Percentiles rank a stretch among this genome's conserved stretches.
These are phyloP conservation scores for Lycopodina hypogea DNA, from an alignment of 37 sponge, comb jelly and placozoan species.

Conservation along the genomic window DNA sequence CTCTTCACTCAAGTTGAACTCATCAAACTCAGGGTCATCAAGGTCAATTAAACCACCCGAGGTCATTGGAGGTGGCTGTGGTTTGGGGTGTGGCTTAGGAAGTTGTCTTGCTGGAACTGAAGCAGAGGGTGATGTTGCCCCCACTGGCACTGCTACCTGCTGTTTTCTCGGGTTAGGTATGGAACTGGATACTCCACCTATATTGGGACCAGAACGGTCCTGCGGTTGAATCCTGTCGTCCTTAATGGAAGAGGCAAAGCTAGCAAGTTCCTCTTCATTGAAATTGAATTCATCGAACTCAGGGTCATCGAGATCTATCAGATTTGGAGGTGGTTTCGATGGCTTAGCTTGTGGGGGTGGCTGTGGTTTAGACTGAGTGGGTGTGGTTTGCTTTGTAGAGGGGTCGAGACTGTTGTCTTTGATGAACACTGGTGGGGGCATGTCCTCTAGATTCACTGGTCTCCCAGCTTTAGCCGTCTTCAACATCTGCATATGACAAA, in stretches of 20 bases:
- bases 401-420: not conserved
- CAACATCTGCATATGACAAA: constrained; percentile 9
- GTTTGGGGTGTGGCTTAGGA: constrained; percentile 27
- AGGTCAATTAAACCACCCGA: constrained; percentile 44
- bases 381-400: constrained; percentile 6
- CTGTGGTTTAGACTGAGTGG: constrained; percentile 21
- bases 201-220: not conserved
- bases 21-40: constrained; percentile 58
- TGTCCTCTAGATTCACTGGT: constrained; percentile 28
- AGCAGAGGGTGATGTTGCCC: not conserved
- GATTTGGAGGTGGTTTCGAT: constrained; percentile 8
- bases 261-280: constrained; percentile 51
- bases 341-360: constrained; percentile 7
- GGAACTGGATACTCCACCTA: not conserved
- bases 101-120: not conserved
- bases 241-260: constrained; percentile 30
- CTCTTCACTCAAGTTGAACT: constrained; percentile 59
- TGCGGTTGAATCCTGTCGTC: constrained; percentile 30
- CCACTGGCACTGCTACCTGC: not conserved
- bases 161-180: not conserved
- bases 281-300: constrained; percentile 71
- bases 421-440: constrained; percentile 28
- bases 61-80: constrained; percentile 13
- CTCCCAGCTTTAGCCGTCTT: constrained; percentile 34
- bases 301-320: constrained; percentile 50